These are phyloP conservation scores for Tenebrosternarchus preto DNA, from an alignment of 2,113 vertebrate genomes.

Conservation along the genomic window DNA sequence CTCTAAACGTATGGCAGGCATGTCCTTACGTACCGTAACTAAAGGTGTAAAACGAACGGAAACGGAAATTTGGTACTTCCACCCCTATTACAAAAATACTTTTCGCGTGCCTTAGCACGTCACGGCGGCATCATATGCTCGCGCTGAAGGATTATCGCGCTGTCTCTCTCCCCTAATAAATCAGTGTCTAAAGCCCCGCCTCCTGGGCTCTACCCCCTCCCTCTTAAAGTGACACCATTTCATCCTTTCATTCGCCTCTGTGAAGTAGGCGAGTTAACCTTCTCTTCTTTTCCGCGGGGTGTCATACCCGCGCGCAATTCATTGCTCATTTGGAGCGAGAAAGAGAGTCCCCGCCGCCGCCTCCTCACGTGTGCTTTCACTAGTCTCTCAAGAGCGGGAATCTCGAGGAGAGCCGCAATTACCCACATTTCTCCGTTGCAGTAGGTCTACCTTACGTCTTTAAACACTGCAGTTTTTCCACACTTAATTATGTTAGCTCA, in stretches of 20 bases:
- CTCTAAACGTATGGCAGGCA: no score
- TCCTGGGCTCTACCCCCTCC: conserved; percentile 69
- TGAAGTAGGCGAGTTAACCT: conserved; percentile 77
- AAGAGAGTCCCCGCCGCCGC: conserved; percentile 57
- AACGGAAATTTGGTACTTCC: neutral
- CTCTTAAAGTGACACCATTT: conserved; percentile 77
- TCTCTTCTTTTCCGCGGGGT: conserved; percentile 65
- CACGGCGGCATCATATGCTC: conserved; percentile 22
- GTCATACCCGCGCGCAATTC: conserved; percentile 71
- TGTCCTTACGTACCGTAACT: no score
- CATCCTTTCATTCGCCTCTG: conserved; percentile 68
- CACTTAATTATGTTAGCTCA: no score
- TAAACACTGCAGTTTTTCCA: neutral
- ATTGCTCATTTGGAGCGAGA: conserved; percentile 72
- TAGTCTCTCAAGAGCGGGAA: conserved; percentile 31
- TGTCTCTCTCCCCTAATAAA: conserved; percentile 70
- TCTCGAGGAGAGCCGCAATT: conserved; percentile 42
- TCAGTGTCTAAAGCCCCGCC: conserved; percentile 74
- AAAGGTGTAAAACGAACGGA: neutral
- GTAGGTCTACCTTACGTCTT: neutral
- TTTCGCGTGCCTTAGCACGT: neutral
- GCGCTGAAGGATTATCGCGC: neutral
- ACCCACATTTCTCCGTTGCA: neutral
- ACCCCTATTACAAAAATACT: no score
- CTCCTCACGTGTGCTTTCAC: conserved; percentile 59